Base-by-base conservation (phyloP, 2,888 invertebrate species). In the Ptychoptera contaminata region DNA sequence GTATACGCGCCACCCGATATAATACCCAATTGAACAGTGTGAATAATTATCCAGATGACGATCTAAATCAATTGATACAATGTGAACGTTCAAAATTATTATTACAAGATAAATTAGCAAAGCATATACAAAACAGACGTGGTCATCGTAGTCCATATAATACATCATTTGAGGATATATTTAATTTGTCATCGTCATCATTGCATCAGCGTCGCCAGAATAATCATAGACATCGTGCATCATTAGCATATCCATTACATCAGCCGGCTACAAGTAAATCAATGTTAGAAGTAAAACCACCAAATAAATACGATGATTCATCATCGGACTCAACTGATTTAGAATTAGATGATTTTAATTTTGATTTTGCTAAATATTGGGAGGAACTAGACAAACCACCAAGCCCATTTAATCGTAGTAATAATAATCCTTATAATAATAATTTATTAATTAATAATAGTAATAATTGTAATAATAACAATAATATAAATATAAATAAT, bases 341-440 rank as follows among this genome's bases (percentile, higher is more conserved):
- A 49, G 65, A 65, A 40, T 49, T 65, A 37, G 63, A 65, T 48
- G 65, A 65, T 46, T 65, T 65, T 41, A 65, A 65, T 49, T 62
- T 65, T 41, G 65, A 65, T 47, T 54, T 65, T 49, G 64, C 63
- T 44, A 65, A 65, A 50, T 65, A 65, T 50, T 65, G 65, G 63
- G 64, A 62, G 39, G 62, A 65, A 48, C 51, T 65, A 43, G 65
- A 65, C 49, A 64, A 64, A 44, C 62, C 63, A 7, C 62, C 63
- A 8, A 63, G 62, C 45, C 64, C 64, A 47, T 58, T 63, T 29
- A 62, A 65, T 48, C 23, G 7, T 23, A 23, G 7, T 23, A 30
- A 42, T 4, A 39, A 46, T 34, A 23, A 34, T 35, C 32, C 42
- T 11, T 40, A 43, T 34, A 45, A 41, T 23, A 44, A 46, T n/a